Evolutionary conservation across 1,140 invertebrate species (phyloP).

Genomic region (Saccostrea cuccullata): DNA sequence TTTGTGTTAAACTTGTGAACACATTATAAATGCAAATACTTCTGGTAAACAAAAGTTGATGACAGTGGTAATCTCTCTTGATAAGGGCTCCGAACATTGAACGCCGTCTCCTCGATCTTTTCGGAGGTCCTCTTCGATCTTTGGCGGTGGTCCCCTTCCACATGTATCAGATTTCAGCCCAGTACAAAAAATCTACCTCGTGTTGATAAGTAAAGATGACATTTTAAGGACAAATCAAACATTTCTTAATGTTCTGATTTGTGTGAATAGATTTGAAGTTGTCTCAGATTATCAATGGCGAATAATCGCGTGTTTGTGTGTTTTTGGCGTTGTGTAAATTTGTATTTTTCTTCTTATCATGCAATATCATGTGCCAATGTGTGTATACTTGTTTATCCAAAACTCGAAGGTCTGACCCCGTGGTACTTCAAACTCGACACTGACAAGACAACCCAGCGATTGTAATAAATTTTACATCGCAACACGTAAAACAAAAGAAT

Average conservation of each 20-base stretch:
- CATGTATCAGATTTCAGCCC: conserved; percentile 4
- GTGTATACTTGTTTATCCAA: conserved; percentile 51
- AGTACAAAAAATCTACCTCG: conserved; percentile 1
- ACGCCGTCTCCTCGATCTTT: not conserved
- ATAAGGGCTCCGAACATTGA: conserved; percentile 44
- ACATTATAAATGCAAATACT: conserved; percentile 59
- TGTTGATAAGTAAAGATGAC: conserved; percentile 37
- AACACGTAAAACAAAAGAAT: conserved; percentile 6
- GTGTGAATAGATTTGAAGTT: conserved; percentile 31
- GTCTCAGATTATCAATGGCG: conserved; percentile 32
- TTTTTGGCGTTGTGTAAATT: conserved; percentile 55
- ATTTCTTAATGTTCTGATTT: conserved; percentile 33
- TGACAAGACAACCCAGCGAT: conserved; percentile 1
- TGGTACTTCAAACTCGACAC: conserved; percentile 2
- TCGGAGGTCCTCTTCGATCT: not conserved
- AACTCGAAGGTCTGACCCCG: conserved; percentile 50
- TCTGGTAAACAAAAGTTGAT: conserved; percentile 56
- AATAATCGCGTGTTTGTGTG: conserved; percentile 43
- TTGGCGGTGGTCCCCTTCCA: not conserved
- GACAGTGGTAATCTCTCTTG: conserved; percentile 57
- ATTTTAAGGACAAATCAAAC: conserved; percentile 36
- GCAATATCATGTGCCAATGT: conserved; percentile 51
- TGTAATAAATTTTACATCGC: not conserved
- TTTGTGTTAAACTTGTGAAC: conserved; percentile 61
- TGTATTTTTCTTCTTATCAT: conserved; percentile 54